These are phyloP conservation scores for Colossoma macropomum DNA, from an alignment of 2,113 vertebrate species.

Conservation along the genomic window DNA sequence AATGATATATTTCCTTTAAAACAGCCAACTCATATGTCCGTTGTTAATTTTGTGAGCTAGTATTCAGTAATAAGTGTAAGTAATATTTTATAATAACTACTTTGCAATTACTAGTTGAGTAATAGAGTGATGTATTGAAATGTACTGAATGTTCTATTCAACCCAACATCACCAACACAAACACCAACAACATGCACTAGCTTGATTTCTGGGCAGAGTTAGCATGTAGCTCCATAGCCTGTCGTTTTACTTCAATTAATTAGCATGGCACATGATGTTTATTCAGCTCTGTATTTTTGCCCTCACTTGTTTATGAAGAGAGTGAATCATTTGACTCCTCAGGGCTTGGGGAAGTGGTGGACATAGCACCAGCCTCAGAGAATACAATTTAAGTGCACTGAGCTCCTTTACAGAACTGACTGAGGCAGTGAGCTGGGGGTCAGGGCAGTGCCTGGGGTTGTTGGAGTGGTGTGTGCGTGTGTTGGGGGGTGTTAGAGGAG, in stretches of 20 bases:
- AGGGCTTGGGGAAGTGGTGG: neutral
- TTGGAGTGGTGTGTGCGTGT: neutral
- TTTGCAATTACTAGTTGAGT: too few species aligned
- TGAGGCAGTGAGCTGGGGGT: conserved; percentile 20
- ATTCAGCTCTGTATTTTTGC: neutral
- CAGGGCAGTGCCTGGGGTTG: neutral
- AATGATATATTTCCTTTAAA: too few species aligned
- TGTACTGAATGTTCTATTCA: too few species aligned
- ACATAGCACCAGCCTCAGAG: neutral
- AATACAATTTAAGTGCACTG: neutral
- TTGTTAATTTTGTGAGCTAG: too few species aligned
- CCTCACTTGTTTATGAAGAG: conserved; percentile 4
- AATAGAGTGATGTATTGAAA: too few species aligned
- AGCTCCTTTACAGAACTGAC: neutral
- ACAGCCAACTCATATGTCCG: too few species aligned
- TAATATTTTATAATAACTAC: too few species aligned
- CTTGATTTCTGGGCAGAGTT: too few species aligned
- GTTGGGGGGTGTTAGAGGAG: neutral
- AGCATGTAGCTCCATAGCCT: neutral
- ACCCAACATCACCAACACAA: too few species aligned
- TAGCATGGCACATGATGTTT: conserved; percentile 1
- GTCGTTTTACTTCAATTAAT: neutral
- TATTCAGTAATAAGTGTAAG: too few species aligned
- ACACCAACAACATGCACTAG: too few species aligned
- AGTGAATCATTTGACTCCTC: neutral